Evolutionary conservation across 2,113 vertebrate genomes (phyloP).

Genomic region (Nothocercus nigrocapillus): DNA sequence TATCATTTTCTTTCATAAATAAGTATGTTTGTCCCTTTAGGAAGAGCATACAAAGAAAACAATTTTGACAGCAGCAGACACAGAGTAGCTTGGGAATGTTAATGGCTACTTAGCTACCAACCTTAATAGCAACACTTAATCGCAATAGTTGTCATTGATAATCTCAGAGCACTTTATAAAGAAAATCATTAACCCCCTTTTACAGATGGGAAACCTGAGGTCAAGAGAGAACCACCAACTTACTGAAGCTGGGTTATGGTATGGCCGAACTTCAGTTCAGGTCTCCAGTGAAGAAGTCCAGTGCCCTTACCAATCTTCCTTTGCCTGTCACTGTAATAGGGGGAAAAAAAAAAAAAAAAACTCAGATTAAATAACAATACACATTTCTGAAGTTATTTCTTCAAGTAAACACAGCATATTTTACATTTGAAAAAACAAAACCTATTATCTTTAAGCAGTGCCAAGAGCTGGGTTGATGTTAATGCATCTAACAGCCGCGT

Average conservation of each 20-base stretch:
- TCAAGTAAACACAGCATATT: background rate
- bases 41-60: background rate
- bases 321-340: background rate
- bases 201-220: background rate
- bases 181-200: background rate
- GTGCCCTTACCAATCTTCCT: fast-evolving
- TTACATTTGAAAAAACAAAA: background rate
- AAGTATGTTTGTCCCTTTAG: background rate
- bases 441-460: background rate
- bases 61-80: background rate
- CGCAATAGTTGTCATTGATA: background rate
- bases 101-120: background rate
- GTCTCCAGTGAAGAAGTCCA: background rate
- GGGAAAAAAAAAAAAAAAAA: background rate
- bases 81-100: background rate
- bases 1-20: background rate
- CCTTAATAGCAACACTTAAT: background rate
- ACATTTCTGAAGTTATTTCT: background rate
- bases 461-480: background rate
- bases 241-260: background rate
- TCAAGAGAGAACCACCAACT: background rate
- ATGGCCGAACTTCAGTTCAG: background rate
- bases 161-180: background rate
- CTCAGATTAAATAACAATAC: background rate
- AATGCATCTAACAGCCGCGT: background rate